A percentile compares a stretch with the other conserved stretches of the same genome.
Conservation (phyloP, 1,140 invertebrate species). For the Notospermus geniculatus region DNA sequence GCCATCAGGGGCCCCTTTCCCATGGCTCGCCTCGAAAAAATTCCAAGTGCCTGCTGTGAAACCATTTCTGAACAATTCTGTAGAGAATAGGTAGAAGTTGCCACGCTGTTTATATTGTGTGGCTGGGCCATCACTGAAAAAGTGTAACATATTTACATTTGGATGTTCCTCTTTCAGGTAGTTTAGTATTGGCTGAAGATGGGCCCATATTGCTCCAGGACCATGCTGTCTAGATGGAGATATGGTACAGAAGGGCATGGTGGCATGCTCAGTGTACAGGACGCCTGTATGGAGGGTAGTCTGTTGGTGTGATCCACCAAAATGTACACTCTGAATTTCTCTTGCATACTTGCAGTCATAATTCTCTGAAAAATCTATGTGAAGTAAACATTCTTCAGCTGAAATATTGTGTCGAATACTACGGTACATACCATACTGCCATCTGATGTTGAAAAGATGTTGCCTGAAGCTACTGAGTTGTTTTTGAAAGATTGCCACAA, state of each 20-base stretch:
- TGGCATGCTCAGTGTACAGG: conserved; percentile 2
- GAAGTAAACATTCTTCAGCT: conserved; percentile 10
- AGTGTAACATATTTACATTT: background rate
- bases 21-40: conserved; percentile 55
- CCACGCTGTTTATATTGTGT: conserved; percentile 11
- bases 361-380: conserved; percentile 28
- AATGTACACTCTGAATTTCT: conserved; percentile 27
- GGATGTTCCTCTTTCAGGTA: background rate
- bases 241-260: conserved; percentile 14
- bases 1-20: conserved; percentile 56
- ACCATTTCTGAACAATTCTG: conserved; percentile 1
- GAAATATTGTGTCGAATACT: background rate
- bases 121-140: conserved; percentile 19
- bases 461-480: background rate
- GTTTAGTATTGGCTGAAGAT: conserved; percentile 9
- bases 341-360: conserved; percentile 24
- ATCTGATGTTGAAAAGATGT: conserved; percentile 18
- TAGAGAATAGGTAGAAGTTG: conserved; percentile 27
- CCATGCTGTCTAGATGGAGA: conserved; percentile 12
- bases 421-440: conserved; percentile 13
- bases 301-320: conserved; percentile 22
- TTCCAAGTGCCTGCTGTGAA: conserved; percentile 43
- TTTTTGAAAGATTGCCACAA: background rate
- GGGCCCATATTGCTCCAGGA: conserved; percentile 15
- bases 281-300: conserved; percentile 23